These are phyloP conservation scores for Peromyscus aztecus DNA, from an alignment of 2,797 vertebrate species.

Conservation along the genomic window DNA sequence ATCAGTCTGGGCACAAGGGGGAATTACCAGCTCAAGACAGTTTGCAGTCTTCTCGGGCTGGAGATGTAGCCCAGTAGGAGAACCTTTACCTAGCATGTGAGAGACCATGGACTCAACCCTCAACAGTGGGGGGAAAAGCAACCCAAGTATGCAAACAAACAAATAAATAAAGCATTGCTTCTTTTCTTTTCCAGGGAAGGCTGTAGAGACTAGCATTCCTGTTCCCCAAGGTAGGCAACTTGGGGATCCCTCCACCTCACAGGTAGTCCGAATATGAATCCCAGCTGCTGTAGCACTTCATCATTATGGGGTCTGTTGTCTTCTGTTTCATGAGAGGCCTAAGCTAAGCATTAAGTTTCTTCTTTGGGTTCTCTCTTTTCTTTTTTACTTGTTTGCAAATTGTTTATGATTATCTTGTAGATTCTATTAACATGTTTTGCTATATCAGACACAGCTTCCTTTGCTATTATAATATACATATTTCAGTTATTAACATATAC, in stretches of 20 bases:
- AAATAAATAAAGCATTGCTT: background rate
- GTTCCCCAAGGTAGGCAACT: background rate
- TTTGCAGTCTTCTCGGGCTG: background rate
- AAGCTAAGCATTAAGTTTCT: background rate
- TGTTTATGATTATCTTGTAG: background rate
- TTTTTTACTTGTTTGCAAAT: background rate
- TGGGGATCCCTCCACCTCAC: background rate
- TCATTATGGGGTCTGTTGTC: background rate
- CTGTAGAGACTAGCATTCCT: background rate
- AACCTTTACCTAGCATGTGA: background rate
- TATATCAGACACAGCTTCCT: background rate
- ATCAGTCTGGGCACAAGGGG: background rate
- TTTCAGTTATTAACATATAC: background rate
- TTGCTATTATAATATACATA: background rate
- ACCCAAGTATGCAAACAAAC: too few relatives aligned
- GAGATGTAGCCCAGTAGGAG: background rate
- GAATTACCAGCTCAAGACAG: background rate
- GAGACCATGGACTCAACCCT: background rate
- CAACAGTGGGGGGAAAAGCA: background rate
- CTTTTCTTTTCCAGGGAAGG: background rate
- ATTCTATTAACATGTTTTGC: background rate
- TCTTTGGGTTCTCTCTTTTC: background rate
- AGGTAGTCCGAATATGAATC: background rate
- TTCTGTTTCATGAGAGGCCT: background rate
- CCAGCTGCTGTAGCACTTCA: background rate